phyloP scores from a whole-genome alignment of 2,888 invertebrate genomes.

The Reticulitermes lucifugus region DNA sequence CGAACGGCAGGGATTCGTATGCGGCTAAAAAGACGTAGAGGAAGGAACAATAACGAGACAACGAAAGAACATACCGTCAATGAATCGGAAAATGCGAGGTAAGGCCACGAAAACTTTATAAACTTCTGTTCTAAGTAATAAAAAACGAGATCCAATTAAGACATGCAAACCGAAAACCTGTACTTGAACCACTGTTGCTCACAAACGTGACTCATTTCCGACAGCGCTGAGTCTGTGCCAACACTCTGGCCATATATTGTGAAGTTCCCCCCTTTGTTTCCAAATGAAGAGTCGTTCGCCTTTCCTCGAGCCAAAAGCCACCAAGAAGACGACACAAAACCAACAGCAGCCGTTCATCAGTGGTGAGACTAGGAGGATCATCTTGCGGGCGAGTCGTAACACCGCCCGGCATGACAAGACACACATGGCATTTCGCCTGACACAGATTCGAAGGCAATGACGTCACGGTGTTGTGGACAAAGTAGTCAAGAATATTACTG shows the following conservation, averaged over 20 bases:
- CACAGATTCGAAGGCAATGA: too few relatives aligned
- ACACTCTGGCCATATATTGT: constrained; percentile 4
- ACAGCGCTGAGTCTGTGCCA: constrained; percentile 2
- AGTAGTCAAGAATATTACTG: too few relatives aligned
- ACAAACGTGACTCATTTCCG: neutral
- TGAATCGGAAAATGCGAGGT: neutral
- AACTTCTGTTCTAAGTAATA: neutral
- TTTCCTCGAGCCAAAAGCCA: constrained; percentile 19
- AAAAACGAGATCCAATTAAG: too few relatives aligned
- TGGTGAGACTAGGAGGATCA: neutral
- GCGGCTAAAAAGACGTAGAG: neutral
- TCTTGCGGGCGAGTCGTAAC: neutral
- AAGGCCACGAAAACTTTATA: neutral
- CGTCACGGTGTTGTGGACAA: too few relatives aligned
- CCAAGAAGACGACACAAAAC: neutral
- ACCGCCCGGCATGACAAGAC: neutral
- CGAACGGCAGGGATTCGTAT: neutral
- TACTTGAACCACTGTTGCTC: neutral
- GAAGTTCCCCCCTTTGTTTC: constrained; percentile 24
- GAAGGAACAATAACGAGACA: neutral
- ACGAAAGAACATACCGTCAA: neutral
- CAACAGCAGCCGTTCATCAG: constrained; percentile 14
- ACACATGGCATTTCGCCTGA: neutral
- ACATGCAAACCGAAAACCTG: neutral
- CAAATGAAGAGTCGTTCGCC: constrained; percentile 19